Percentiles rank a stretch among this genome's conserved stretches.
Evolutionary conservation across 2,113 vertebrate genomes (phyloP).

Genomic region (Odocoileus hemionus): DNA sequence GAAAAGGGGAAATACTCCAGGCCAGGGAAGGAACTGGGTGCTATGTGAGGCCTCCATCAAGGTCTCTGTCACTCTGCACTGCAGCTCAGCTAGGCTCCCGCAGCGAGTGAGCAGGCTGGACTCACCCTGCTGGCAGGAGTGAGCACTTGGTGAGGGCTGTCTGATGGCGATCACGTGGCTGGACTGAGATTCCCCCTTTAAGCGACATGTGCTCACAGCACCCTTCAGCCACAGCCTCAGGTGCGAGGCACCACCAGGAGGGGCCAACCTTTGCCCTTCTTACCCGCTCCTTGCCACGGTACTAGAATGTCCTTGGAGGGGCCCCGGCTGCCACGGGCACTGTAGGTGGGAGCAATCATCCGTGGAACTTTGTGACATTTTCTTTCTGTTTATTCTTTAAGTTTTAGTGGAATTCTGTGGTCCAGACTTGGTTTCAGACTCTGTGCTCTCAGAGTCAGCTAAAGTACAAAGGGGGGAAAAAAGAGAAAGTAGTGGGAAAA

Average conservation of each 20-base stretch:
- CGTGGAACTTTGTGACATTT: conserved; percentile 67
- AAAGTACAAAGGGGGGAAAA: conserved; percentile 73
- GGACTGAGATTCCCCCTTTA: conserved; percentile 21
- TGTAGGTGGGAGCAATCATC: conserved; percentile 66
- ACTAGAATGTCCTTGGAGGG: conserved; percentile 2
- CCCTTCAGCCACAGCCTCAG: conserved; percentile 31
- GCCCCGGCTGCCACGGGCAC: conserved; percentile 25
- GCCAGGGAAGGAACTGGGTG: background rate
- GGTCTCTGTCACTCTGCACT: background rate
- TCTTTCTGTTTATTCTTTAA: conserved; percentile 69
- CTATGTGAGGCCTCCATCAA: background rate
- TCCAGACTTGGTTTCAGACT: conserved; percentile 77
- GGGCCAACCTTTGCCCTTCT: too few species aligned
- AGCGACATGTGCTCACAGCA: background rate
- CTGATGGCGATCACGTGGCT: background rate
- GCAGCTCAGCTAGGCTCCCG: background rate
- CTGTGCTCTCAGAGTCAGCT: conserved; percentile 77
- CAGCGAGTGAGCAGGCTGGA: background rate
- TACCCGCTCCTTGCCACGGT: background rate
- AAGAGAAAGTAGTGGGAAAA: conserved; percentile 80
- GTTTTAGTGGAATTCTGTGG: conserved; percentile 80
- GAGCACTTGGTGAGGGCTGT: background rate
- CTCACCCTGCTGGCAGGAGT: background rate
- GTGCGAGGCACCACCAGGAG: background rate
- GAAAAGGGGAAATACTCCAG: background rate